phyloP scores from a whole-genome alignment of 2,797 vertebrate genomes.

The Lepilemur ruficaudatus region DNA sequence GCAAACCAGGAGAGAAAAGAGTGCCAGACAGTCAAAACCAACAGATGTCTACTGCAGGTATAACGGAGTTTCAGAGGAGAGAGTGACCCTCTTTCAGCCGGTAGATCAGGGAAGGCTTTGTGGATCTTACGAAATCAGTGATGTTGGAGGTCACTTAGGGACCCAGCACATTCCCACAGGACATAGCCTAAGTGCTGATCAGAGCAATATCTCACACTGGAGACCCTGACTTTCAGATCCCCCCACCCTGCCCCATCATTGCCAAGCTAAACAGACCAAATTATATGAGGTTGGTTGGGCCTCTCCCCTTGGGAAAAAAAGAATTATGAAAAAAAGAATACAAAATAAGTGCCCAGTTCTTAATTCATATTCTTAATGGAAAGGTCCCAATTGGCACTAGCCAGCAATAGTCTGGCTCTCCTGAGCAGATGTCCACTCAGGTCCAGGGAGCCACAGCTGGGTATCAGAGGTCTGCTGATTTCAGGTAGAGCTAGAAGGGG shows the following conservation, averaged over 20 bases:
- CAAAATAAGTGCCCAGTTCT: neutral
- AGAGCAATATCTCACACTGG: neutral
- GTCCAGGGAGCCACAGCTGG: neutral
- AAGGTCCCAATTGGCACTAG: neutral
- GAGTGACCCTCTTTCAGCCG: neutral
- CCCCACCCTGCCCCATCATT: neutral
- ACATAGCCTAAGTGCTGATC: neutral
- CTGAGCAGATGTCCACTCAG: neutral
- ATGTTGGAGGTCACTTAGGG: no score
- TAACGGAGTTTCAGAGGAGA: neutral
- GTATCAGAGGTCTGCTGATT: neutral
- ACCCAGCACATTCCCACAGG: neutral
- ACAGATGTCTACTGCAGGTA: neutral
- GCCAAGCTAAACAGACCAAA: neutral
- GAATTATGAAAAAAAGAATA: no score
- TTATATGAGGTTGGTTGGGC: neutral
- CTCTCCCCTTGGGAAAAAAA: neutral
- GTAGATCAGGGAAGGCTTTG: neutral
- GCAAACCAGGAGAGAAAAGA: neutral
- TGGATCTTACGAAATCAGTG: neutral
- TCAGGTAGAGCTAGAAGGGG: neutral
- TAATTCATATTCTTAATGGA: neutral
- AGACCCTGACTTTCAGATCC: neutral
- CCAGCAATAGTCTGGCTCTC: neutral
- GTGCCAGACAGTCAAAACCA: neutral